Conservation (phyloP, 2,113 vertebrate genomes). For the Erythrocercus mccallii region DNA sequence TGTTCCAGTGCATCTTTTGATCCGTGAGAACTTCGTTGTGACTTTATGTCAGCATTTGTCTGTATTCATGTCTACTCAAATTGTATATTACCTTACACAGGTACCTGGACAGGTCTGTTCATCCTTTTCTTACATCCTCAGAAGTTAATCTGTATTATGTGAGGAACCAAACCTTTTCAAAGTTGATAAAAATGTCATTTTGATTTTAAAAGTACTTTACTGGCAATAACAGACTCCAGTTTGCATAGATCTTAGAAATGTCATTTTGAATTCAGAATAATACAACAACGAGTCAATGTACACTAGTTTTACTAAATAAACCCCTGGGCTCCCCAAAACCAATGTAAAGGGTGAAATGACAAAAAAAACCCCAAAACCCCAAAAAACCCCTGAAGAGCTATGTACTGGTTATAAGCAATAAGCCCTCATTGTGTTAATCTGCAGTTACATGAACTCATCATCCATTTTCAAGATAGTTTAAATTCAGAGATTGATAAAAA, state of each 20-base stretch:
- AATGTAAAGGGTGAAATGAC: not conserved
- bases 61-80: not conserved
- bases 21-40: not conserved
- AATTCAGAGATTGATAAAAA: not conserved
- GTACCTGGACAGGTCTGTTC: not conserved
- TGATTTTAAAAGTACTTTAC: not conserved
- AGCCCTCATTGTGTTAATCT: not conserved
- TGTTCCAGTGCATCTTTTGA: not conserved
- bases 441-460: not conserved
- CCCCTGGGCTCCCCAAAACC: not conserved
- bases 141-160: not conserved
- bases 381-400: not conserved
- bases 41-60: not conserved
- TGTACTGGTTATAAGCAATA: not conserved
- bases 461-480: not conserved
- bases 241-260: not conserved
- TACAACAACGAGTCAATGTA: not conserved
- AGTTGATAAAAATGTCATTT: not conserved
- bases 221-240: not conserved
- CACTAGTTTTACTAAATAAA: not conserved
- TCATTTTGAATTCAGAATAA: not conserved
- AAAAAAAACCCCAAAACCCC: not conserved
- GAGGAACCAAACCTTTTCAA: not conserved
- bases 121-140: not conserved
- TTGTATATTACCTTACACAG: not conserved